Conservation (phyloP, 2,797 vertebrate species). For the Cossypha polioptera region DNA sequence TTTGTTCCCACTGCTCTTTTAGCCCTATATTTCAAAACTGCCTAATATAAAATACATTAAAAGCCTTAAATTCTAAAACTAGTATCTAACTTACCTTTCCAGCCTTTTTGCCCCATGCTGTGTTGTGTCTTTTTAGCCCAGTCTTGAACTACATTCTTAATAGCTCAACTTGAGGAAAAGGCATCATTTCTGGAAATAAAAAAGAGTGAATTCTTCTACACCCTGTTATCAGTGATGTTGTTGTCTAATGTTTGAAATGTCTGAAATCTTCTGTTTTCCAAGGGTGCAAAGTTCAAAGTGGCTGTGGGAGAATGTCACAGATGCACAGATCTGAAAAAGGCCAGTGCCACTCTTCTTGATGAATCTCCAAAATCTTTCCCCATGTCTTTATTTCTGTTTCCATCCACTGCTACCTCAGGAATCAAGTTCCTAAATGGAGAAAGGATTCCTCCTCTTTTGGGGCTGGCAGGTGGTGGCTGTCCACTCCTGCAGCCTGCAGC, state of each 20-base stretch:
- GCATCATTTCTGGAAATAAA: neutral
- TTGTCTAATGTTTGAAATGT: neutral
- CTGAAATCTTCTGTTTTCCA: neutral
- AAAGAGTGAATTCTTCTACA: neutral
- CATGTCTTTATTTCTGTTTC: neutral
- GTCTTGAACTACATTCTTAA: neutral
- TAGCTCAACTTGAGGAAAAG: neutral
- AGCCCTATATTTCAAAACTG: neutral
- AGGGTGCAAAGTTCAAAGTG: fast-evolving
- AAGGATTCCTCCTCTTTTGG: neutral
- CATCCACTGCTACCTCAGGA: neutral
- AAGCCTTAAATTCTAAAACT: neutral
- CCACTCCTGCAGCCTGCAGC: neutral
- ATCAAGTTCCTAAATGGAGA: neutral
- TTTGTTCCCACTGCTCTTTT: neutral
- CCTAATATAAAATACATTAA: neutral
- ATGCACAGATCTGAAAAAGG: neutral
- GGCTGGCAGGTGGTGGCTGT: fast-evolving
- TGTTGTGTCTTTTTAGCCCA: neutral
- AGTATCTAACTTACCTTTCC: neutral
- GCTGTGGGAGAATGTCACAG: neutral
- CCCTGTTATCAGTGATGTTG: neutral
- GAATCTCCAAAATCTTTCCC: neutral
- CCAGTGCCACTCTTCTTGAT: neutral
- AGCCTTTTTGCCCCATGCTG: neutral